Base-by-base conservation (phyloP, 2,888 invertebrate genomes). In the Gortyna flavago region DNA sequence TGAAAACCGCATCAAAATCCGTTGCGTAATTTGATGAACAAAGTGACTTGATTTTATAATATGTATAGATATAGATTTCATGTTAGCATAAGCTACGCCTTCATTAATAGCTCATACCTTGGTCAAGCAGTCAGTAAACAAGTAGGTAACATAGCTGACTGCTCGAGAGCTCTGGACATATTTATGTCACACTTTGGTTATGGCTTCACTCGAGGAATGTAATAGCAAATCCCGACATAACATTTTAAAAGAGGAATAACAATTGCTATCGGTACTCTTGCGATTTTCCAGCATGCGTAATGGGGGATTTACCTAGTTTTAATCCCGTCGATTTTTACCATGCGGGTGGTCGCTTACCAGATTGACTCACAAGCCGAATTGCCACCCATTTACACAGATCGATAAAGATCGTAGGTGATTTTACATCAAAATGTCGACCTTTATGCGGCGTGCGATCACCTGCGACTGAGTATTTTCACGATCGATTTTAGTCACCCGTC, bases 391-490 rank as follows among this genome's bases (percentile, higher is more conserved):
- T 48, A 35, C 35, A 35, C 35, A 35, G 35, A 18, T 48, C 2
- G 16, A 44, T 44, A 44, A 44, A 44, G 16, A 44, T 44, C 5
- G 16, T 16, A 44, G 44, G 13, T 44, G 13, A 44, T 4, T 44
- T 44, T 16, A 4, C 44, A 44, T 16, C 44, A 44, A 44, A 44
- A 44, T 38, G 38, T 51, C 8, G 21, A 51, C 21, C 8, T 51
- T 51, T 21, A 25, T 51, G 44, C 61, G 61, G 71, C 44, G 61
- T 61, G 61, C n/a, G 72, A 66, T 82, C 76, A 81, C 82, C 85
- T 85, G 80, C 78, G 84, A 79, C 84, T 86, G 81, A 84, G 77
- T n/a, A n/a, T n/a, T n/a, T 70, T 84, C 81, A 84, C 72, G 81
- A 80, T 44, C 13, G 16, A 44, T 16, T 44, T 44, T 44, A 44